Percentiles rank a stretch among this genome's conserved stretches.
Evolutionary conservation across 2,888 invertebrate species (phyloP).

Genomic region (Nephrotoma guestfalica): DNA sequence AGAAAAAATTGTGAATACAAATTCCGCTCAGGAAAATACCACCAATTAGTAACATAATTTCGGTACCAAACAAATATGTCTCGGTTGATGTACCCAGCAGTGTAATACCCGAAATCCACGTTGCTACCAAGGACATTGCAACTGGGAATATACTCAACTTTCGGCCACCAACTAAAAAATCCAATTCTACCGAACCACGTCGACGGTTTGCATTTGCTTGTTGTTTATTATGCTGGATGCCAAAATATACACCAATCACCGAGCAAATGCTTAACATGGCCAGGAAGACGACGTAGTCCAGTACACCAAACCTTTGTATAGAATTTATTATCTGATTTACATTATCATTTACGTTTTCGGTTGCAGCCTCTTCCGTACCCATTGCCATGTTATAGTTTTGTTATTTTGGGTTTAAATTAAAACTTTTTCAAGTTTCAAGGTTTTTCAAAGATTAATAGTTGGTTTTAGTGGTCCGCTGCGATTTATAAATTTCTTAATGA

Average conservation of each 20-base stretch:
- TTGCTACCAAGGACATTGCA: not conserved
- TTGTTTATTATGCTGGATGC: not conserved
- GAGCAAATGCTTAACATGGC: not conserved
- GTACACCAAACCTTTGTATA: not conserved
- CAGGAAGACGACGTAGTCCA: not conserved
- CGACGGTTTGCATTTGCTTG: not conserved
- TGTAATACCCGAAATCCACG: not conserved
- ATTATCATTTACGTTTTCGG: not conserved
- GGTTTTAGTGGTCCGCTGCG: not conserved
- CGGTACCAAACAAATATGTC: constrained; percentile 61
- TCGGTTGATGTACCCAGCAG: constrained; percentile 59
- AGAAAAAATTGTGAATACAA: constrained; percentile 43
- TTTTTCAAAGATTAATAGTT: not conserved
- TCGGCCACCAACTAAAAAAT: not conserved
- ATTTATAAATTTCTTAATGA: not conserved
- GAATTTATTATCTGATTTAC: not conserved
- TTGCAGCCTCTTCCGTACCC: not conserved
- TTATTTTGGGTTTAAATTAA: not conserved
- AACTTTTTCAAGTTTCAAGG: not conserved
- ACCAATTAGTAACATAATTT: constrained; percentile 45
- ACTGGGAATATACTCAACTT: not conserved
- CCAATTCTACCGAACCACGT: not conserved
- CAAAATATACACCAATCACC: not conserved
- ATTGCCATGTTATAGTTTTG: not conserved
- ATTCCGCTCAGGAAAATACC: constrained; percentile 33